Conservation (phyloP, 2,888 invertebrate genomes). For the Drosophila maculinotata region DNA sequence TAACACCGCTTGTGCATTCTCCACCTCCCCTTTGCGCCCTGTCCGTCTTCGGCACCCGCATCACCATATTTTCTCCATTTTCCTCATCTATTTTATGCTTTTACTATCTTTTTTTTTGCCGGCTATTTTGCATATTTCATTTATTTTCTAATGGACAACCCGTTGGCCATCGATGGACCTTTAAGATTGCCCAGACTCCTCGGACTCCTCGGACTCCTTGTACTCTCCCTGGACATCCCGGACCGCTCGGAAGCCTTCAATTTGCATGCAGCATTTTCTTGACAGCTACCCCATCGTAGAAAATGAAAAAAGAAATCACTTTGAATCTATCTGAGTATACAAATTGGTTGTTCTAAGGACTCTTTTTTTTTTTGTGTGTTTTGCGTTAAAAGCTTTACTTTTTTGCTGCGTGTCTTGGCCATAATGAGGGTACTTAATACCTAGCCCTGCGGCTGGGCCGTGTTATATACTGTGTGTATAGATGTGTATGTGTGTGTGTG, state of each 20-base stretch:
- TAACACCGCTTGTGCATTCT: conserved; percentile 59
- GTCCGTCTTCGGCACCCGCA: neutral
- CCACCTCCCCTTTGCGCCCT: too few relatives aligned
- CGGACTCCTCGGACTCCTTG: too few relatives aligned
- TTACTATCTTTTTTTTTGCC: conserved; percentile 31
- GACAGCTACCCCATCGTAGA: conserved; percentile 36
- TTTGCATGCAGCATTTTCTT: conserved; percentile 62
- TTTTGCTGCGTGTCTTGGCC: conserved; percentile 70
- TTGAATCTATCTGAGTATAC: conserved; percentile 60
- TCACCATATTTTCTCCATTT: conserved; percentile 27
- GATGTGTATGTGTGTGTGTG: neutral
- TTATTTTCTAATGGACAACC: conserved; percentile 72
- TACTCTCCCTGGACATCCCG: too few relatives aligned
- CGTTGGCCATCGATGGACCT: conserved; percentile 64
- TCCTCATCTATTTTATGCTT: conserved; percentile 25
- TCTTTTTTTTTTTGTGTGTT: conserved; percentile 27
- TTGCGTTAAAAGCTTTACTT: conserved; percentile 73
- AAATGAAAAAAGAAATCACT: conserved; percentile 43
- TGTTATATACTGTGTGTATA: conserved; percentile 3
- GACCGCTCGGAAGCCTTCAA: conserved; percentile 57
- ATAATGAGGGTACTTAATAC: conserved; percentile 82
- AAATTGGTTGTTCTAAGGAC: conserved; percentile 69
- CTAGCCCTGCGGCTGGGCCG: conserved; percentile 46
- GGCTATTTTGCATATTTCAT: conserved; percentile 59
- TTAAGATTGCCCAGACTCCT: conserved; percentile 44